Evolutionary conservation across 2,113 vertebrate genomes (phyloP).

Genomic region (Mustela lutreola): DNA sequence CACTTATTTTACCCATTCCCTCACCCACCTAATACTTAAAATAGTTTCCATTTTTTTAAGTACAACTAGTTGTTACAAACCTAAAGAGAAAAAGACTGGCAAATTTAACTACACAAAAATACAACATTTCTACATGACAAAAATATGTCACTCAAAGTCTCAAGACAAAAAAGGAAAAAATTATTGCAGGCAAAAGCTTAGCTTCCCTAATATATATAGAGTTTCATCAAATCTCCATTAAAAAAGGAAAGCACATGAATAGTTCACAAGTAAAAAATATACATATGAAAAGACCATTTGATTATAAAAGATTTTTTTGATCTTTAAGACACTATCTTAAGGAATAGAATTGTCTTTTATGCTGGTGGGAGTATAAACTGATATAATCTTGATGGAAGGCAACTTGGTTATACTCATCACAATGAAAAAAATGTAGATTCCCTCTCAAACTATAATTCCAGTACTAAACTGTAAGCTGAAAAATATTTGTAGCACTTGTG

Average conservation of each 20-base stretch:
- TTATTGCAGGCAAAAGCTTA: neutral
- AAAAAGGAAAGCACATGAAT: neutral
- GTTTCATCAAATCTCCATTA: slow-evolving; percentile 14
- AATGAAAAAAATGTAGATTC: slow-evolving; percentile 58
- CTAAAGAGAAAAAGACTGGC: neutral
- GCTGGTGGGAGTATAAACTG: neutral
- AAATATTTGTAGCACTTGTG: neutral
- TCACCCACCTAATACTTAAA: neutral
- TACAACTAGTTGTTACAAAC: slow-evolving; percentile 40
- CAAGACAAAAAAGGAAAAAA: slow-evolving; percentile 38
- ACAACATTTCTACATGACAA: neutral
- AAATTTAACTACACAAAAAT: slow-evolving; percentile 29
- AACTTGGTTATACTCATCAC: slow-evolving; percentile 26
- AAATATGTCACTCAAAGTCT: slow-evolving; percentile 8
- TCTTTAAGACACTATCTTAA: slow-evolving; percentile 25
- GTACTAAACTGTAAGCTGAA: slow-evolving; percentile 22
- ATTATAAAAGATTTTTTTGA: neutral
- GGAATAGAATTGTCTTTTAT: neutral
- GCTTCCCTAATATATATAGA: neutral
- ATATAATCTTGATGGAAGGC: neutral
- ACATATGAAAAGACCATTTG: neutral
- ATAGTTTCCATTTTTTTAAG: slow-evolving; percentile 54
- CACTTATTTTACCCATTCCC: neutral
- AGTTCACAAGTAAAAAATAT: neutral
- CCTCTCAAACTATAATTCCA: neutral